Evolutionary conservation across 2,797 vertebrate species (phyloP), one percentile per base, ranked within the genome.

Genomic region (Taenioides sp.): DNA sequence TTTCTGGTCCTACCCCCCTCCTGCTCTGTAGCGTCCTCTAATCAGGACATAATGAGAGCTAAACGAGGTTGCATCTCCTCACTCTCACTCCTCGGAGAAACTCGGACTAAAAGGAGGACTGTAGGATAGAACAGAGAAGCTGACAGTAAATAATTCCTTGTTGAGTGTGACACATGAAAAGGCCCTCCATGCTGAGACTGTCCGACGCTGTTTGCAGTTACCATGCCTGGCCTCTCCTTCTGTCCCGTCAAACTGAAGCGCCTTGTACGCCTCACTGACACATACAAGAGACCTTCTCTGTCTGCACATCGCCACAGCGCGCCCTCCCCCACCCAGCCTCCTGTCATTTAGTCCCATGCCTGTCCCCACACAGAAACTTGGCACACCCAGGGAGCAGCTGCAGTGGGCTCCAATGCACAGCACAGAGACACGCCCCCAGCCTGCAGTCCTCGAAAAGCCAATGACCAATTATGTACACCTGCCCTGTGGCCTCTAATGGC

Each of bases 1-100:
- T 79, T 79, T 78, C 82, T 87, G 78, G 75, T 80, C 85, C 86
- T 54, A 17, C 70, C 60, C 79, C 83, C 85, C 86, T 86, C 87
- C 86, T 86, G 85, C 86, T 84, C 82, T 76, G 80, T 78, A 73
- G 75, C 70, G 49, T 89, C 83, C 89, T 91, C 88, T 93, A 93
- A 93, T 92, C 90, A 91, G 90, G 89, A 90, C 91, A 93, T 93
- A 93, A 93, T 93, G 92, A 90, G 90, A 91, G 91, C 90, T 91
- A 93, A 94, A 93, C 87, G 83, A 93, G 92, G 91, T 88, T 90
- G 90, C 88, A 87, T 88, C 91, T 90, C 85, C 84, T 84, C 87
- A 81, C 85, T 83, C 73, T 76, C 82, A 85, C 76, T 87, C 71
- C 84, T 89, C 74, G 9, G 72, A 87, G 81, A 80, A 47, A 65